Evolutionary conservation across 2,797 vertebrate genomes (phyloP), one percentile per base, ranked within the genome.

Genomic region (Ispidina lecontei): DNA sequence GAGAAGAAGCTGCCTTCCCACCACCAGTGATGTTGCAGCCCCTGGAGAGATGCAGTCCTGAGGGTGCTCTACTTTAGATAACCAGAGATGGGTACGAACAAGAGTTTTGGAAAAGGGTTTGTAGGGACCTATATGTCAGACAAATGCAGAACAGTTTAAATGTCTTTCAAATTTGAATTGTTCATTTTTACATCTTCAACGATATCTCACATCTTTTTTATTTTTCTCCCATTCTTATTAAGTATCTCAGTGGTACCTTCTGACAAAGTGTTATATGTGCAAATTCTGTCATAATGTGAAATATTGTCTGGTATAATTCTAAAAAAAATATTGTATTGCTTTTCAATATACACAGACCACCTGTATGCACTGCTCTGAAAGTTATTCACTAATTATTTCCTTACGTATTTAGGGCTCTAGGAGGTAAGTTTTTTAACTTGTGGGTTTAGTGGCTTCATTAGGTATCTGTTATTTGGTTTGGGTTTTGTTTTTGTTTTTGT

Each of bases 11-110:
- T 63, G 25, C 12, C 16, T 76, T 65, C 56, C 47, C 44, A 56
- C 37, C 47, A 67, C 10, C 43, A 33, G 28, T 1, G 4, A 16
- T 5, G 43, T 21, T 0, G 1, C 12, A 25, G 31, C 6, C 20
- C 18, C 23, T 47, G 69, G 29, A 39, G 65, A 73, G 41, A 71
- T 16, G 26, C 4, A 63, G 51, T 51, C 47, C 69, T 4, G 55
- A n/a, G 15, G 1, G 10, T 54, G 33, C 10, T 6, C n/a, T 74
- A 49, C 26, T 52, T 39, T 26, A 78, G 23, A 31, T 7, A 68
- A 16, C 4, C 29, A 46, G 21, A 29, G 49, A 85, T 37, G 19
- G 22, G 11, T 11, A 78, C 1, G 12, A 46, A 62, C 31, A 13
- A 13, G n/a, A 47, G 15, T 41, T 31, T 41, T 25, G 18, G 25